Percentiles rank a stretch among this genome's conserved stretches.
These are phyloP conservation scores for Calameuta idolon DNA, from an alignment of 2,888 invertebrate genomes.

Conservation along the genomic window DNA sequence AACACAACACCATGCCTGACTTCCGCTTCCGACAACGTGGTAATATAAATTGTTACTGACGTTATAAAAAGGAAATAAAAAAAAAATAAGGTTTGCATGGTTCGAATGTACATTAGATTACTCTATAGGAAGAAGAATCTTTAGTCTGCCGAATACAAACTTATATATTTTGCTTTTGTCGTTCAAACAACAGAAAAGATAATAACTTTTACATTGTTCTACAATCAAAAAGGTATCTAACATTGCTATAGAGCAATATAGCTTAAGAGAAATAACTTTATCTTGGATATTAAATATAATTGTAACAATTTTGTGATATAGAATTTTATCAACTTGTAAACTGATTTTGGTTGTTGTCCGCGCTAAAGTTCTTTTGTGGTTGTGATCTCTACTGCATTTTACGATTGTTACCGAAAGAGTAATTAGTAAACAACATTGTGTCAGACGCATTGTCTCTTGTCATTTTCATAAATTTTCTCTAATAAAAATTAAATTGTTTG, in stretches of 20 bases:
- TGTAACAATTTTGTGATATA: not conserved
- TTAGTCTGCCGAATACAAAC: not conserved
- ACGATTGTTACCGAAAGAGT: not conserved
- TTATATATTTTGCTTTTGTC: not conserved
- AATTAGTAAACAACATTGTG: not conserved
- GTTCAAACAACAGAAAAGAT: not conserved
- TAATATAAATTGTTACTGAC: not conserved
- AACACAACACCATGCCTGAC: conserved; percentile 35
- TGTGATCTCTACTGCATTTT: not conserved
- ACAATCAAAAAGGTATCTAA: not conserved
- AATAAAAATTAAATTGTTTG: not conserved
- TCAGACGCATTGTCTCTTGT: not conserved
- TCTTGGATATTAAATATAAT: not conserved
- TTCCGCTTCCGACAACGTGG: conserved; percentile 35
- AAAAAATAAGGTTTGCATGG: not conserved
- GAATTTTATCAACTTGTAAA: not conserved
- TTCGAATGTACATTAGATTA: not conserved
- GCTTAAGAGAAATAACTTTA: not conserved
- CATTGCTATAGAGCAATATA: not conserved
- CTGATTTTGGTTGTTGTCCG: not conserved
- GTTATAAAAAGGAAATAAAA: not conserved
- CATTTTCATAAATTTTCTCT: not conserved
- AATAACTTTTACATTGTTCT: not conserved
- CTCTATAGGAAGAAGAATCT: not conserved
- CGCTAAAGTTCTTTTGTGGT: not conserved